Conservation (phyloP, 2,113 vertebrate species). For the Drymodes brunneopygia region DNA sequence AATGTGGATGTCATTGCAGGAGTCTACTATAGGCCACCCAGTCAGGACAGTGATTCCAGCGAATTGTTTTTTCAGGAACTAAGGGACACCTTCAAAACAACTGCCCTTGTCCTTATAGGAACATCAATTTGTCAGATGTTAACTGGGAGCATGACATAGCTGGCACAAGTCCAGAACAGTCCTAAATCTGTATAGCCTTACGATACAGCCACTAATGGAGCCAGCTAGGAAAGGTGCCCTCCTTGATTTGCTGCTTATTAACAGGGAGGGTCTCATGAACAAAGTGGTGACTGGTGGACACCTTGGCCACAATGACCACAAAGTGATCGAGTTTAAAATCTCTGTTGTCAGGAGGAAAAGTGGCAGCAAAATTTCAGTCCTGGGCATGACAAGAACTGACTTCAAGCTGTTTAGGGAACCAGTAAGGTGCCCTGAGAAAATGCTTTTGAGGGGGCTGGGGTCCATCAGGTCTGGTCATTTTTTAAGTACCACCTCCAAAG, state of each 20-base stretch:
- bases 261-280: rapidly evolving
- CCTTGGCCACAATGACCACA: not conserved
- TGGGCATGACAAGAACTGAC: not conserved
- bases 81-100: not conserved
- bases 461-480: not conserved
- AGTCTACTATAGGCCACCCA: not conserved
- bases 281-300: not conserved
- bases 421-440: not conserved
- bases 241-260: not conserved
- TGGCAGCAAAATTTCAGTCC: not conserved
- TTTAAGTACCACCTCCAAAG: not conserved
- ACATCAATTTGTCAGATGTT: not conserved
- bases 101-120: not conserved
- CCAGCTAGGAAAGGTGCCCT: not conserved
- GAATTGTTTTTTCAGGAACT: not conserved
- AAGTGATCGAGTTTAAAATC: not conserved
- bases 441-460: not conserved
- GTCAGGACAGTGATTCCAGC: not conserved
- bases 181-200: not conserved
- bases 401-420: not conserved
- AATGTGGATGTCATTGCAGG: rapidly evolving
- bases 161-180: not conserved
- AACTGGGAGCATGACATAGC: not conserved
- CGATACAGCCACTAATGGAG: no score
- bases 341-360: not conserved